Conservation (phyloP, 2,888 invertebrate genomes). For the Tricholauxania praeusta region DNA sequence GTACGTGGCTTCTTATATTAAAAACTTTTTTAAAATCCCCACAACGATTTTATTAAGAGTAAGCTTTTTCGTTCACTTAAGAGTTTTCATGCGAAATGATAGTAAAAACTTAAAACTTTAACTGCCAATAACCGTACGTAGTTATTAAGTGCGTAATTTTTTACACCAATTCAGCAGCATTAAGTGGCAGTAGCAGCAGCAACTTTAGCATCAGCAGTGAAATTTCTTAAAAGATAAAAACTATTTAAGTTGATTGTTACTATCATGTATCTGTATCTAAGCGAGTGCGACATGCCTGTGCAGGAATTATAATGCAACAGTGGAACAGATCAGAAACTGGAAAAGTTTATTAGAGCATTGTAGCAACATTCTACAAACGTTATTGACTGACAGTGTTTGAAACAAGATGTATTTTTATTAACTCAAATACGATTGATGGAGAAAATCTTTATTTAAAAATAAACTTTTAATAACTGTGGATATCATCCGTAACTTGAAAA, state of each 20-base stretch:
- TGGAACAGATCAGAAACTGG: conserved; percentile 16
- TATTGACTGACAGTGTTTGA: too few species aligned
- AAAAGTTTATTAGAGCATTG: not conserved
- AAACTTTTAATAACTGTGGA: too few species aligned
- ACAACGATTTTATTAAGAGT: too few species aligned
- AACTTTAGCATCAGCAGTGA: not conserved
- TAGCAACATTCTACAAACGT: too few species aligned
- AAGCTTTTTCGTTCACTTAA: too few species aligned
- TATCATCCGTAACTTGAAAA: too few species aligned
- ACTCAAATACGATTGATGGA: too few species aligned
- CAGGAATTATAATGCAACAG: not conserved
- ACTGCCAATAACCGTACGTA: conserved; percentile 3
- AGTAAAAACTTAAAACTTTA: conserved; percentile 4
- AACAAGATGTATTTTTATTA: too few species aligned
- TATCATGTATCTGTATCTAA: not conserved
- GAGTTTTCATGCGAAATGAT: not conserved
- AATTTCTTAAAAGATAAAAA: conserved; percentile 2
- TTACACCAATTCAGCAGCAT: not conserved
- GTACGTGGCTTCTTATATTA: too few species aligned
- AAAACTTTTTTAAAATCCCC: too few species aligned
- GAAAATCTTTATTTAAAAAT: too few species aligned
- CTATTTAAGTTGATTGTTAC: conserved; percentile 1
- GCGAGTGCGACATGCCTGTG: not conserved
- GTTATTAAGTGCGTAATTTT: conserved; percentile 3
- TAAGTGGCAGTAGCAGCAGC: not conserved